Percentiles rank a stretch among this genome's conserved stretches.
phyloP scores from a whole-genome alignment of 2,888 invertebrate species.

The Tachina fera region DNA sequence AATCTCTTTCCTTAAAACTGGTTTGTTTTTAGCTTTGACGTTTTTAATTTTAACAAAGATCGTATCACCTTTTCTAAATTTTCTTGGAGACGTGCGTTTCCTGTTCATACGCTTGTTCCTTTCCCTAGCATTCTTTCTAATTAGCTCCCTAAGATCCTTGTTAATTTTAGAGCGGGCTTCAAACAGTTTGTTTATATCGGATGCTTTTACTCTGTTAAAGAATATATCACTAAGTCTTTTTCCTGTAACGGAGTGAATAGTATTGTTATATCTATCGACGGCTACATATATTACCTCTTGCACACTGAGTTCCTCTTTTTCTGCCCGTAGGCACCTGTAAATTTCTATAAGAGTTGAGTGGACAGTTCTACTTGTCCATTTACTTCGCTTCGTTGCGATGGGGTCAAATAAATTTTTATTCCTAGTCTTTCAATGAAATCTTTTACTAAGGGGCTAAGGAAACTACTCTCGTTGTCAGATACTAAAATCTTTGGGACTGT shows the following conservation, averaged over 20 bases:
- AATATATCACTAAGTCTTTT: too few relatives aligned
- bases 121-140: too few relatives aligned
- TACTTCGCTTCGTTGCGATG: constrained; percentile 68
- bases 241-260: constrained; percentile 66
- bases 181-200: too few relatives aligned
- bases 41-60: constrained; percentile 18
- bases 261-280: constrained; percentile 71
- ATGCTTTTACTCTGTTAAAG: too few relatives aligned
- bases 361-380: constrained; percentile 66
- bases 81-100: background rate
- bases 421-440: constrained; percentile 31
- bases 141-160: too few relatives aligned
- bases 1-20: constrained; percentile 33
- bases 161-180: too few relatives aligned
- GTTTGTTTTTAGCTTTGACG: constrained; percentile 19
- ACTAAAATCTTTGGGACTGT: constrained; percentile 63
- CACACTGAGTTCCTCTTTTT: constrained; percentile 33
- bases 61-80: constrained; percentile 17
- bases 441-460: constrained; percentile 55
- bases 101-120: too few relatives aligned
- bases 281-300: constrained; percentile 53
- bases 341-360: constrained; percentile 71
- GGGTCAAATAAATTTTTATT: constrained; percentile 47
- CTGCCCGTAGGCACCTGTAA: constrained; percentile 61
- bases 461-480: constrained; percentile 64